Conservation (phyloP, 2,797 vertebrate genomes). For the Loris lydekkerianus region DNA sequence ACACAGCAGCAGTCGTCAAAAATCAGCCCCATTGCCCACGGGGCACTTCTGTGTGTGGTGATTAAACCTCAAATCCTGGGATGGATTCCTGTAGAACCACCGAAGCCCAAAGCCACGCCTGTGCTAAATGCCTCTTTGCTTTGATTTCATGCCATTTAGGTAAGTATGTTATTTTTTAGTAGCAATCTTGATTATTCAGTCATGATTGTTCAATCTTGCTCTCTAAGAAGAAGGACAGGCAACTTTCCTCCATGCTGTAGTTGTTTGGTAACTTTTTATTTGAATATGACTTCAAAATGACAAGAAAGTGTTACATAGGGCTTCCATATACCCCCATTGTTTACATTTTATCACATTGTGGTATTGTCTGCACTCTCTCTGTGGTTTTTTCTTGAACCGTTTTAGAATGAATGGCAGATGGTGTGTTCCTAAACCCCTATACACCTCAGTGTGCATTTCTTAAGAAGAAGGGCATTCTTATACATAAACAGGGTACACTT, state of each 20-base stretch:
- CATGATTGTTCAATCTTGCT: neutral
- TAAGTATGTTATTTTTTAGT: neutral
- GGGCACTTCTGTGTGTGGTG: neutral
- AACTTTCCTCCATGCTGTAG: neutral
- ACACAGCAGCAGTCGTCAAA: neutral
- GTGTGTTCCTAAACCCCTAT: neutral
- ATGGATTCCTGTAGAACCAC: neutral
- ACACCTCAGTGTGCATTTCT: neutral
- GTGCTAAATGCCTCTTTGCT: neutral
- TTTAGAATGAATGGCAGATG: neutral
- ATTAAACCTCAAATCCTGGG: neutral
- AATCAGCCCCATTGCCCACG: neutral
- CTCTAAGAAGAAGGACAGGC: neutral
- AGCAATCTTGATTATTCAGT: neutral
- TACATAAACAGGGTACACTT: neutral
- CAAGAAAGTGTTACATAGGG: neutral
- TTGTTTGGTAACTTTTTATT: constrained; percentile 43
- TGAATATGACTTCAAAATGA: neutral
- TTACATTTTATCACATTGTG: neutral
- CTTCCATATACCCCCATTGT: neutral
- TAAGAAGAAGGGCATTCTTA: neutral
- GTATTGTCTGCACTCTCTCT: neutral
- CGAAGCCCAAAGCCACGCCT: neutral
- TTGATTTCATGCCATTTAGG: neutral
- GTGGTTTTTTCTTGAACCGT: neutral